Base-by-base conservation (phyloP, 1,140 invertebrate genomes). In the Lepidurus couesii region DNA sequence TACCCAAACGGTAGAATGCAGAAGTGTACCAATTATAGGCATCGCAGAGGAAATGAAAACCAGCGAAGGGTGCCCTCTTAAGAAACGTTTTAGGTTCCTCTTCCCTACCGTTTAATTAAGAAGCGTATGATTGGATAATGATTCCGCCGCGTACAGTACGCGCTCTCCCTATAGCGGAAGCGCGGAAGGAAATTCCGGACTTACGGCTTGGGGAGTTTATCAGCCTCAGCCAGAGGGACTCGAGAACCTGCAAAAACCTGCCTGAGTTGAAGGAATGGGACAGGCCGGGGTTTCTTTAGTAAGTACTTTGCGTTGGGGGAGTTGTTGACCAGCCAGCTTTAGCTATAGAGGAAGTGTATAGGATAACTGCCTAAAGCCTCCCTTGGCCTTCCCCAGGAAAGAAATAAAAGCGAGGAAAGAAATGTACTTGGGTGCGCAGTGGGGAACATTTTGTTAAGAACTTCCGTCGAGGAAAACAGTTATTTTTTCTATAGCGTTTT, bases 191-290 rank as follows among this genome's bases (percentile, higher is more conserved):
- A 7, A 16, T 65, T 16, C 21, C 53, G 16, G 16, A 65, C 16
- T 21, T 21, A 65, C 9, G 8, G 53, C n/a, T 16, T 21, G 53
- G 21, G 21, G 53, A 21, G 16, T 65, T 65, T 65, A 65, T 65
- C 53, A 65, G 53, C 21, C 53, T 65, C 21, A 65, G n/a, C 53
- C 53, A 65, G 53, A 65, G 53, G 21, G 16, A 21, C 16, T 7
- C 53, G n/a, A 65, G 53, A 21, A 65, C 53, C 34, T 65, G 53
- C 53, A 65, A 65, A 65, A n/a, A 13, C 53, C 16, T 21, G 53
- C 53, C 53, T 21, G 53, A 65, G 53, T 65, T 65, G 53, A 65
- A 65, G 53, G 21, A 65, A 65, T 65, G 53, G 53, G 53, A 65
- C n/a, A 65, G 53, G 53, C 53, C 2, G 21, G 16, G 16, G 21